Base-by-base conservation (phyloP, 2,888 invertebrate genomes). In the Gymnosoma rotundatum region DNA sequence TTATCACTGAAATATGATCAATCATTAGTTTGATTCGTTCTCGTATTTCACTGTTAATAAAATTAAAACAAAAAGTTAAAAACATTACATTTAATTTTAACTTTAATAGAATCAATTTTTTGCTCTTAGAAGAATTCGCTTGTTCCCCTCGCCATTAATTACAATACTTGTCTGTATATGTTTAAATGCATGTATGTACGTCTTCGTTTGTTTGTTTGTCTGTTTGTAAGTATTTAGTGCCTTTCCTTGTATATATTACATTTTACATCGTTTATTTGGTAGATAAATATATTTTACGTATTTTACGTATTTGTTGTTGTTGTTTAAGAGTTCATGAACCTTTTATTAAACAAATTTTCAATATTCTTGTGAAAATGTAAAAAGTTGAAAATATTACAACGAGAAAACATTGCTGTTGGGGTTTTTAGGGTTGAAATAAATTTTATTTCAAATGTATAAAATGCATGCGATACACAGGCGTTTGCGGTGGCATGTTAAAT, bases 321-420 rank as follows among this genome's bases (percentile, higher is more conserved):
- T 32, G 32, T 32, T 7, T 60, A 66, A 73, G 54, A 79, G 79
- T 79, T 79, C 79, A 73, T 67, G 45, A 73, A 79, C 73, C 66
- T 78, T 67, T 79, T 79, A 73, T 56, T 73, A 73, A 73, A 79
- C 73, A 25, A 73, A 79, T 60, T 79, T 69, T 78, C 69, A 69
- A 69, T 69, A 78, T 79, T 73, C 66, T 73, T 50, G 38, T 60
- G 50, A 61, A 73, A 64, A 38, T 66, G 60, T 42, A 67, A 60
- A 54, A 54, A 50, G 66, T 70, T 64, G 42, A 66, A 72, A 72
- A 7, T 14, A 42, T 18, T 1, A 12, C 1, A 42, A 12, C 2
- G 14, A 14, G 18, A 38, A n/a, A 64, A 45, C 32, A 54, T 63
- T 74, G 9, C 9, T 52, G 14, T 10, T 58, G 45, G 18, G 45